Conservation (phyloP, 2,888 invertebrate genomes). For the Phorcus lineatus region DNA sequence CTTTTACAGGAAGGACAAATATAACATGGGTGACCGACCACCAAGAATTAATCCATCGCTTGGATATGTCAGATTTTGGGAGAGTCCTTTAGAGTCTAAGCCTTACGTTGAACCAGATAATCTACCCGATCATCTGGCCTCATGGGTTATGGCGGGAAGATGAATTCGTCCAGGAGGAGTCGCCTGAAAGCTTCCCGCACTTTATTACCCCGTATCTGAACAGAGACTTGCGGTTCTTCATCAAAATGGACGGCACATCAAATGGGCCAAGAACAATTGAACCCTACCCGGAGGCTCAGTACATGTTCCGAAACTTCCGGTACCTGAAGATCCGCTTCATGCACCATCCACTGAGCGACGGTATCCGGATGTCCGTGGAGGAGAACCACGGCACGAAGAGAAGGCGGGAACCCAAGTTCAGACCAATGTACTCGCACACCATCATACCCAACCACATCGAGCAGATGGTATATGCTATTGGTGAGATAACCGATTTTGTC, state of each 20-base stretch:
- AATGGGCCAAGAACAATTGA: not conserved
- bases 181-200: slow-evolving; percentile 5
- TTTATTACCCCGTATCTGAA: slow-evolving; percentile 14
- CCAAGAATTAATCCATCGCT: not conserved
- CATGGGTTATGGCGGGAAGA: not conserved
- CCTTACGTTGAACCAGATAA: not conserved
- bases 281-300: not conserved
- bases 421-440: slow-evolving; percentile 18
- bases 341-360: slow-evolving; percentile 5
- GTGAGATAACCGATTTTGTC: not conserved
- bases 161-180: not conserved
- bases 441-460: slow-evolving; percentile 2
- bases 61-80: not conserved
- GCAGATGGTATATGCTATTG: not conserved
- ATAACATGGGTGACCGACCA: not conserved
- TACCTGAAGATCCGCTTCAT: slow-evolving; percentile 22
- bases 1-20: not conserved
- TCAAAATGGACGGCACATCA: not conserved
- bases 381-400: slow-evolving; percentile 28
- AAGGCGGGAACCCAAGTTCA: not conserved
- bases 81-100: slow-evolving; percentile 21
- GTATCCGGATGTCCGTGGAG: slow-evolving; percentile 18
- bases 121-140: not conserved
- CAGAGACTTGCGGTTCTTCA: not conserved
- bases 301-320: slow-evolving; percentile 22